Conservation (phyloP, 2,888 invertebrate species). For the Archaeoteleia sp. region DNA sequence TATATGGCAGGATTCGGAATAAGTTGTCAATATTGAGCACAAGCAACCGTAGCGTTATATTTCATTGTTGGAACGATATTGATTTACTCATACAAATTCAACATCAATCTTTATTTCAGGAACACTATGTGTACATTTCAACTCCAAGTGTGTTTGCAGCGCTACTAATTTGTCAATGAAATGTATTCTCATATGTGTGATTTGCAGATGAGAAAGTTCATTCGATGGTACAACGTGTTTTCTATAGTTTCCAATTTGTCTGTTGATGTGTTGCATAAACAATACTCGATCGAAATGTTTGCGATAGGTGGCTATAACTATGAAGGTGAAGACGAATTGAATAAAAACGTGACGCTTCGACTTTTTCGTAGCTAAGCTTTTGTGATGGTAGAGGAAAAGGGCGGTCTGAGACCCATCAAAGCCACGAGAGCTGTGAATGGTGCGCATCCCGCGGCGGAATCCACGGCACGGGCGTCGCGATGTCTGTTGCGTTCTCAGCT, state of each 20-base stretch:
- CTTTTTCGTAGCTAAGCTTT: constrained; percentile 60
- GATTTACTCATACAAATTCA: too few relatives aligned
- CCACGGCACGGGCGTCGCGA: constrained; percentile 46
- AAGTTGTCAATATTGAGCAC: too few relatives aligned
- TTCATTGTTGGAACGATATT: too few relatives aligned
- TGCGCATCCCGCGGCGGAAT: constrained; percentile 29
- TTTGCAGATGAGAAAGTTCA: constrained; percentile 28
- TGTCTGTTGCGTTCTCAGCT: constrained; percentile 59
- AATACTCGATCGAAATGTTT: constrained; percentile 40
- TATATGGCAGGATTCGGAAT: too few relatives aligned
- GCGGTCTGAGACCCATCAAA: constrained; percentile 68
- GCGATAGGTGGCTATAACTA: constrained; percentile 24
- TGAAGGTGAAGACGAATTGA: constrained; percentile 20
- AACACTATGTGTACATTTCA: too few relatives aligned
- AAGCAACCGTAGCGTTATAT: too few relatives aligned
- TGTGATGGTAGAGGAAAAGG: constrained; percentile 65
- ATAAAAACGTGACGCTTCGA: constrained; percentile 60
- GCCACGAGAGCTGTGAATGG: constrained; percentile 65
- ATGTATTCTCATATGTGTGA: constrained; percentile 2
- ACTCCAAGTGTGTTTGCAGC: too few relatives aligned
- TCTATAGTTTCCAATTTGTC: constrained; percentile 24
- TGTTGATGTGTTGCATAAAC: constrained; percentile 14
- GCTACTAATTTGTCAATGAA: constrained; percentile 28
- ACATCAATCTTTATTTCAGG: too few relatives aligned
- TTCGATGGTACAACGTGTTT: constrained; percentile 8